Percentiles rank a stretch among this genome's conserved stretches.
phyloP scores from a whole-genome alignment of 2,797 vertebrate genomes.

The Amphiprion clarkii region DNA sequence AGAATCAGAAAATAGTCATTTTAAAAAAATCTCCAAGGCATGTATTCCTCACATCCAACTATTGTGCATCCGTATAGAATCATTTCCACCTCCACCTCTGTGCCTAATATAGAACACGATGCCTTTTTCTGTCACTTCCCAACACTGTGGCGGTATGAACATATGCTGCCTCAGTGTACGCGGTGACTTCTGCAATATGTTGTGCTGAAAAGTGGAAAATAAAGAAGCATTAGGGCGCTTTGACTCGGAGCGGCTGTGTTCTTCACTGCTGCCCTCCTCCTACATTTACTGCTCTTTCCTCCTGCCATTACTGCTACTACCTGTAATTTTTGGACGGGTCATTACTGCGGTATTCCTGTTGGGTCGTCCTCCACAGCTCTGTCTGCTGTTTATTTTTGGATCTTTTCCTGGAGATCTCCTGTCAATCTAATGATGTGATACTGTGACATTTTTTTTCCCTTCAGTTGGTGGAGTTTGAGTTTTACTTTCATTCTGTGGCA shows the following conservation, averaged over 20 bases:
- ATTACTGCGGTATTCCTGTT: conserved; percentile 29
- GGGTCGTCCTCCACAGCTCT: conserved; percentile 27
- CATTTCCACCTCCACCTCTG: not conserved
- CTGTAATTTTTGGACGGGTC: conserved; percentile 41
- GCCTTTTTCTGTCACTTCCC: conserved; percentile 17
- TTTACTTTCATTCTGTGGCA: no score
- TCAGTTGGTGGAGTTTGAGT: no score
- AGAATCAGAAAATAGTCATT: no score
- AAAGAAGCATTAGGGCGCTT: conserved; percentile 25
- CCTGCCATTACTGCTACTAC: conserved; percentile 28
- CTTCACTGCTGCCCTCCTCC: conserved; percentile 18
- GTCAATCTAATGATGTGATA: conserved; percentile 26
- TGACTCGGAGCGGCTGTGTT: conserved; percentile 14
- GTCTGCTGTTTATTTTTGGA: conserved; percentile 47
- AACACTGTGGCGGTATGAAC: conserved; percentile 8
- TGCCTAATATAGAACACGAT: conserved; percentile 17
- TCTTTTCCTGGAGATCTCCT: conserved; percentile 16
- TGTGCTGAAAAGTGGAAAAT: conserved; percentile 37
- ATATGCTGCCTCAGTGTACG: conserved; percentile 24
- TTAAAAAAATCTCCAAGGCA: no score
- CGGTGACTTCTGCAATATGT: conserved; percentile 18
- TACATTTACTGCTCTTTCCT: conserved; percentile 7
- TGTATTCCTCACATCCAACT: not conserved
- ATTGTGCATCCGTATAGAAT: not conserved
- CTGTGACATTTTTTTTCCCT: conserved; percentile 20